Evolutionary conservation across 2,888 invertebrate genomes (phyloP), one percentile per base, ranked within the genome.

Genomic region (Nomada goodeniana): DNA sequence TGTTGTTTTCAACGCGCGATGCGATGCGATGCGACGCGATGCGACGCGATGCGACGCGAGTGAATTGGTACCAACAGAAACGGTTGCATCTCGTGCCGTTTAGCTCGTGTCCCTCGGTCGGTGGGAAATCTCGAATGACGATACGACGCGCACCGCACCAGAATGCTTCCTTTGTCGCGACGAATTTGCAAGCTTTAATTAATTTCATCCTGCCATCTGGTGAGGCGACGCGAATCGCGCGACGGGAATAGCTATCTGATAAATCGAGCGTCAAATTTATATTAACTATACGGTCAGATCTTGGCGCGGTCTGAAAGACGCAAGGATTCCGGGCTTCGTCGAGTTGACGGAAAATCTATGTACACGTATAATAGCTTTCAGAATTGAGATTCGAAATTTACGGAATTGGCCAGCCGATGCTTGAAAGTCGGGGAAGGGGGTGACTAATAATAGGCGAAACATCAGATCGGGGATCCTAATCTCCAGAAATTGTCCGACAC

Each of bases 261-360:
- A 64, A 80, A 72, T 78, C 52, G 71, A 57, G 50, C 80, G 80
- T 68, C 73, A 60, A 76, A 76, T 81, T 79, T 64, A n/a, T 77
- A 79, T 79, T 53, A 77, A 70, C 77, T 76, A 64, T 65, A 29
- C 23, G 61, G 11, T 20, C 13, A 44, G 15, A 55, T 44, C 9
- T 53, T 36, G 72, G 47, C 72, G 18, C 4, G 52, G 0, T 50
- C 50, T 20, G 55, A 76, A 50, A 59, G 9, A 11, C 36, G 18
- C 42, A 10, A 15, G 13, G 44, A 55, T 20, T 57, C 52, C 20
- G 0, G 23, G 4, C 7, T 50, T 47, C 47, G 47, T 71, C 18
- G 71, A 52, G 47, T 18, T 11, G 18, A 7, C 36, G 36, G 15
- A 2, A 20, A 44, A 55, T 29, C 5, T 29, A 29, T 29, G 29